Conservation (phyloP, 30 jellyfish, hydroid and myxozoan species). For the Cassiopea xamachana region DNA sequence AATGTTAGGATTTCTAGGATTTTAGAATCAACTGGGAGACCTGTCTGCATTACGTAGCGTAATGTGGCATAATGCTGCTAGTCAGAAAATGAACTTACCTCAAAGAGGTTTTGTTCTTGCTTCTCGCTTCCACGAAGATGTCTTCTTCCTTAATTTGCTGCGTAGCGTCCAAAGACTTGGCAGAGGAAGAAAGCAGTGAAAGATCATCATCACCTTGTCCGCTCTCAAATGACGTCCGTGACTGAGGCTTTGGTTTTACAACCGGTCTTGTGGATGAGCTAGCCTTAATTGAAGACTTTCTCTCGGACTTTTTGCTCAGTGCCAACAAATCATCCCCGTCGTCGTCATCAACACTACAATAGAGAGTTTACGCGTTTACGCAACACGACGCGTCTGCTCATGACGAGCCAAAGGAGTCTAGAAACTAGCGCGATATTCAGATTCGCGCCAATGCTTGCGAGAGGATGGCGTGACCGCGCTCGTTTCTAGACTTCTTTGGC, state of each 20-base stretch:
- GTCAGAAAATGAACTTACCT: constrained; percentile 17
- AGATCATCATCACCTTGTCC: constrained; percentile 52
- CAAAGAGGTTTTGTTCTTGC: constrained; percentile 34
- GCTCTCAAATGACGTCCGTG: constrained; percentile 59
- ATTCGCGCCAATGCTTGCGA: too few relatives aligned
- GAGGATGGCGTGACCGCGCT: too few relatives aligned
- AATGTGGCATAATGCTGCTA: too few relatives aligned
- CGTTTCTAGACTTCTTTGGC: too few relatives aligned
- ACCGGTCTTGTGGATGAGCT: constrained; percentile 59
- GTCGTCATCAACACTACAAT: constrained; percentile 42
- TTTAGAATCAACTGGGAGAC: too few relatives aligned
- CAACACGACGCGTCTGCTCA: too few relatives aligned
- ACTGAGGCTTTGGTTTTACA: constrained; percentile 32
- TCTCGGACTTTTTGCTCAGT: constrained; percentile 78
- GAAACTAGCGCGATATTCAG: too few relatives aligned
- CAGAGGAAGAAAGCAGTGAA: constrained; percentile 20
- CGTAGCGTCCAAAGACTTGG: constrained; percentile 4
- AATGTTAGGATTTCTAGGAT: too few relatives aligned
- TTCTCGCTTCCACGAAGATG: constrained; percentile 64
- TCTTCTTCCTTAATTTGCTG: constrained; percentile 34
- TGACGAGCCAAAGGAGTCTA: too few relatives aligned
- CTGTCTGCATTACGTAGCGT: too few relatives aligned
- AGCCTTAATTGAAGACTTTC: constrained; percentile 63
- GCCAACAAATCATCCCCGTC: constrained; percentile 79
- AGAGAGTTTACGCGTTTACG: neutral